Evolutionary conservation across 2,113 vertebrate species (phyloP).

Genomic region (Pelmatolapia mariae): DNA sequence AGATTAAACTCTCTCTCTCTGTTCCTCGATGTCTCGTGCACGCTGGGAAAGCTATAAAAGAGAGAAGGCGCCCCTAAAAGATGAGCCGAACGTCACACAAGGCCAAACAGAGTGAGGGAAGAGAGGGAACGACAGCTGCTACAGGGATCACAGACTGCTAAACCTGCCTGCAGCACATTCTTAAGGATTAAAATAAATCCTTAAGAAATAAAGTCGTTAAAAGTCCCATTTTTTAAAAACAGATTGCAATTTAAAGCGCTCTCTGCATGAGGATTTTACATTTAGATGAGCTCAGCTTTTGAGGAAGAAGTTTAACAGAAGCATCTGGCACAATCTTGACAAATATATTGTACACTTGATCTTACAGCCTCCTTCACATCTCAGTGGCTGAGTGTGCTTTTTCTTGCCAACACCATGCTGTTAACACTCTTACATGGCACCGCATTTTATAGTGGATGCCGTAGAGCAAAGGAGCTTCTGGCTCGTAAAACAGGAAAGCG

Average conservation of each 20-base stretch:
- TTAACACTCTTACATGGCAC: slow-evolving; percentile 2
- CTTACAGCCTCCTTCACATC: neutral
- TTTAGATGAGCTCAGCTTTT: neutral
- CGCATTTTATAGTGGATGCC: neutral
- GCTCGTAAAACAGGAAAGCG: neutral
- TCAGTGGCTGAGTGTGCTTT: neutral
- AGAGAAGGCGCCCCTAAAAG: neutral
- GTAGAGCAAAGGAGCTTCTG: neutral
- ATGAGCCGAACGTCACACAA: neutral
- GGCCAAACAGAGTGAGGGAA: neutral
- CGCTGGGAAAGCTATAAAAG: neutral
- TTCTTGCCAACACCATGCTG: neutral
- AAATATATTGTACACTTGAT: neutral
- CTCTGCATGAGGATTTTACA: neutral
- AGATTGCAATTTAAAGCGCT: neutral
- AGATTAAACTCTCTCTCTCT: neutral
- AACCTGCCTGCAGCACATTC: neutral
- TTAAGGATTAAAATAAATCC: slow-evolving; percentile 3
- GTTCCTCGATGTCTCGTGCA: neutral
- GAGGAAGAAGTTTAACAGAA: neutral
- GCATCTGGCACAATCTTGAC: neutral
- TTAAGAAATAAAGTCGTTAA: no score
- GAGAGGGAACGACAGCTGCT: slow-evolving; percentile 20
- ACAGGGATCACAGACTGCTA: neutral
- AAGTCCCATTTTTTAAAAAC: neutral